Percentiles rank a stretch among this genome's conserved stretches.
phyloP scores from a whole-genome alignment of 2,113 vertebrate species.

The Pseudorasbora parva region DNA sequence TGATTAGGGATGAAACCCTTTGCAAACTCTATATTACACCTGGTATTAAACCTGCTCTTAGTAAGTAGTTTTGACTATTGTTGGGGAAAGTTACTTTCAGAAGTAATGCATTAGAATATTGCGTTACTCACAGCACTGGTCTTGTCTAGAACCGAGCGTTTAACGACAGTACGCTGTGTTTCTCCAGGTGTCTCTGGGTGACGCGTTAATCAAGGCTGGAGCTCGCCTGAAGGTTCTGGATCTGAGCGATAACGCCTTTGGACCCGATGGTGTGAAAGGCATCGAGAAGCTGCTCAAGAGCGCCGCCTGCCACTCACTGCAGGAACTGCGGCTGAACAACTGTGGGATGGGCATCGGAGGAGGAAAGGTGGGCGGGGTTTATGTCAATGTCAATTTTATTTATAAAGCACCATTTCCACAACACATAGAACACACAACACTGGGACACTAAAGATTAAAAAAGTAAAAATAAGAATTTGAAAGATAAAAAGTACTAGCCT shows the following conservation, averaged over 20 bases:
- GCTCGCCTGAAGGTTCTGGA: constrained; percentile 90
- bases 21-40: not conserved
- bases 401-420: too few species aligned
- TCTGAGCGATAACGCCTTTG: constrained; percentile 98
- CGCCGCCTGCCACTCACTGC: constrained; percentile 83
- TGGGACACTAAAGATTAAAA: too few species aligned
- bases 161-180: too few species aligned
- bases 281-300: constrained; percentile 92
- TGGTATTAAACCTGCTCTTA: not conserved
- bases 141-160: not conserved
- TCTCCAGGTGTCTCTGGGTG: constrained; percentile 86
- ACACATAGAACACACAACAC: too few species aligned
- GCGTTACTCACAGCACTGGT: too few species aligned
- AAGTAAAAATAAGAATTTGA: too few species aligned
- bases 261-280: constrained; percentile 92
- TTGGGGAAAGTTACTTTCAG: too few species aligned
- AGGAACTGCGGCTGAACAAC: constrained; percentile 94
- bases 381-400: too few species aligned
- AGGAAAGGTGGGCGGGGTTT: constrained; percentile 83
- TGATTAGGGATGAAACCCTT: not conserved
- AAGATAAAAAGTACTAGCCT: too few species aligned
- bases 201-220: constrained; percentile 86
- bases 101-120: too few species aligned
- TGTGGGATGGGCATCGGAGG: constrained; percentile 98
- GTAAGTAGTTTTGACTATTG: not conserved